phyloP scores from a whole-genome alignment of 2,888 invertebrate species.

The Melanostoma scalare region DNA sequence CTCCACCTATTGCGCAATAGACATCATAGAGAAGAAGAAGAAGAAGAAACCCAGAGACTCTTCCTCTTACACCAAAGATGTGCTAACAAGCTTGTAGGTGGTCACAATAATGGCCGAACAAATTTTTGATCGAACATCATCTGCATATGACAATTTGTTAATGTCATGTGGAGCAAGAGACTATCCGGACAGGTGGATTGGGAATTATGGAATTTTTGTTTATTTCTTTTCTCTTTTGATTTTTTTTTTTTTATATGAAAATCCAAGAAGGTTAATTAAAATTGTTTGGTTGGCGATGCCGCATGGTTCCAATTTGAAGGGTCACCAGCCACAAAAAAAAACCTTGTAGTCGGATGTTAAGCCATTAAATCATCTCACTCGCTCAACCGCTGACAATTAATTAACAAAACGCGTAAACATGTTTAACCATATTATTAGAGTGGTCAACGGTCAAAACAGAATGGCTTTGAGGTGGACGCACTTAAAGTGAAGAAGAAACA shows the following conservation, averaged over 20 bases:
- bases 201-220: slow-evolving; percentile 15
- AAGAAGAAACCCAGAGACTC: not conserved
- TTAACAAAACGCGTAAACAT: slow-evolving; percentile 35
- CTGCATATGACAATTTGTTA: slow-evolving; percentile 63
- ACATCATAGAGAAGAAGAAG: not conserved
- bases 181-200: slow-evolving; percentile 50
- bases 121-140: slow-evolving; percentile 55
- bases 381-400: slow-evolving; percentile 46
- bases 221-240: not conserved
- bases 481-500: not conserved
- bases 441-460: slow-evolving; percentile 9
- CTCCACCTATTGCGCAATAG: not conserved
- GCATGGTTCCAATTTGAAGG: not conserved
- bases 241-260: slow-evolving; percentile 2
- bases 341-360: not conserved
- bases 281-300: not conserved
- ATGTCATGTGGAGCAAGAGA: slow-evolving; percentile 50
- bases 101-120: slow-evolving; percentile 49
- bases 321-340: not conserved
- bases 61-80: slow-evolving; percentile 21
- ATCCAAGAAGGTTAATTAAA: slow-evolving; percentile 6
- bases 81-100: slow-evolving; percentile 64
- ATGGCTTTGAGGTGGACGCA: slow-evolving; percentile 42
- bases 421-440: slow-evolving; percentile 41
- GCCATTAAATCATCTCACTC: slow-evolving; percentile 42